These are phyloP conservation scores for Sardinella longiceps DNA, from an alignment of 2,797 vertebrate species.

Conservation along the genomic window DNA sequence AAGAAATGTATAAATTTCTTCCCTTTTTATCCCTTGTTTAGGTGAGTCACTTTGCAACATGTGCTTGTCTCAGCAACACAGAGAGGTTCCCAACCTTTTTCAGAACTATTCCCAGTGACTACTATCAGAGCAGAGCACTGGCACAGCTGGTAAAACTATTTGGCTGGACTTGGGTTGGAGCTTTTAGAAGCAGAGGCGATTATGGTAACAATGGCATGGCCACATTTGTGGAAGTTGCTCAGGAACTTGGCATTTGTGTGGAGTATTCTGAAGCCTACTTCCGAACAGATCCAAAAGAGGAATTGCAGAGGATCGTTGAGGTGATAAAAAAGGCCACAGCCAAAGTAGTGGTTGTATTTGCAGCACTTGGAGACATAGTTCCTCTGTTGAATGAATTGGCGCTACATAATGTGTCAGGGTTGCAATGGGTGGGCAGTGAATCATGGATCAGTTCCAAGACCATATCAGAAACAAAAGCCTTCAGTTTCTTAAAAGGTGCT, in stretches of 20 bases:
- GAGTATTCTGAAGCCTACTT: too few relatives aligned
- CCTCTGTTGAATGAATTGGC: too few relatives aligned
- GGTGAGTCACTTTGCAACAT: conserved; percentile 76
- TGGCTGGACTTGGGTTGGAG: conserved; percentile 79
- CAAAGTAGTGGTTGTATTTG: too few relatives aligned
- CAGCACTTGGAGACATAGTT: too few relatives aligned
- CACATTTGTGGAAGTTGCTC: conserved; percentile 67
- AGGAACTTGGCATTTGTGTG: conserved; percentile 70
- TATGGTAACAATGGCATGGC: conserved; percentile 77
- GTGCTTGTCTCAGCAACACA: conserved; percentile 72
- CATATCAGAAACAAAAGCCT: conserved; percentile 38
- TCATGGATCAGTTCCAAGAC: conserved; percentile 37
- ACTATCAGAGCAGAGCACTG: too few relatives aligned
- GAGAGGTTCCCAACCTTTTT: conserved; percentile 70
- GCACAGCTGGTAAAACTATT: conserved; percentile 73
- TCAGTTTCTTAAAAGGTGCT: conserved; percentile 42
- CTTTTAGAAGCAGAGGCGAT: conserved; percentile 73
- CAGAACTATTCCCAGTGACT: too few relatives aligned
- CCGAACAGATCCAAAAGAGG: too few relatives aligned
- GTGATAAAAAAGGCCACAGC: too few relatives aligned
- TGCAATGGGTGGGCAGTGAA: too few relatives aligned
- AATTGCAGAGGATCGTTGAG: too few relatives aligned
- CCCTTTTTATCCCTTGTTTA: conserved; percentile 34
- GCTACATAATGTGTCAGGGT: too few relatives aligned
- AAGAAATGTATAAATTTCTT: neutral